A percentile compares a stretch with the other conserved stretches of the same genome.
Evolutionary conservation across 2,888 invertebrate genomes (phyloP).

Genomic region (Hypomecis atomaria): DNA sequence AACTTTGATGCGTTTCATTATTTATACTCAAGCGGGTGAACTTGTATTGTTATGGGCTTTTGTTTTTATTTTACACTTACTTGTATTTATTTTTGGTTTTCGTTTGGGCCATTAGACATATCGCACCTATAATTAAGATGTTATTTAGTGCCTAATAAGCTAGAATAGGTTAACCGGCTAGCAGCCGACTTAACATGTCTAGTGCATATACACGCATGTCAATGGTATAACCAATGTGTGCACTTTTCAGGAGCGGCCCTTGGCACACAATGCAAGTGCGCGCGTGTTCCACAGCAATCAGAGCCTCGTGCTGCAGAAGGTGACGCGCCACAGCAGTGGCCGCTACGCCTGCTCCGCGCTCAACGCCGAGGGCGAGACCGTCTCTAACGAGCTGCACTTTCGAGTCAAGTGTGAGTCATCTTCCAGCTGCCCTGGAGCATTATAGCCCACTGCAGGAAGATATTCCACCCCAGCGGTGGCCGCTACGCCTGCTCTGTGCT

Average conservation of each 20-base stretch:
- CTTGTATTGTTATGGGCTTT: background rate
- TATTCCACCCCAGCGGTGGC: conserved; percentile 93
- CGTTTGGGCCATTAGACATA: too few relatives aligned
- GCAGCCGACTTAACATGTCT: background rate
- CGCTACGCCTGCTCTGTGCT: conserved; percentile 95
- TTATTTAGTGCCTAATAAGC: too few relatives aligned
- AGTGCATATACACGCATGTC: background rate
- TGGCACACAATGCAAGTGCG: conserved; percentile 94
- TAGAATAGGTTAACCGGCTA: too few relatives aligned
- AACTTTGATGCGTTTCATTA: conserved; percentile 11
- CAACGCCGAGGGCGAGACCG: conserved; percentile 94
- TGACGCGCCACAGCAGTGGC: conserved; percentile 93
- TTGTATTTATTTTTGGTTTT: background rate
- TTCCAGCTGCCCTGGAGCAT: background rate
- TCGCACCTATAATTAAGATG: too few relatives aligned
- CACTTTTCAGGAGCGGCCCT: conserved; percentile 86
- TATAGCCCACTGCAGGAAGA: too few relatives aligned
- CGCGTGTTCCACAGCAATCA: conserved; percentile 96
- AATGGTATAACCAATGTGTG: background rate
- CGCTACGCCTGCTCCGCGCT: conserved; percentile 95
- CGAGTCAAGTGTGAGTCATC: conserved; percentile 92
- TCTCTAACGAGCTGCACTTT: conserved; percentile 93
- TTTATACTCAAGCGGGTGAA: conserved; percentile 1
- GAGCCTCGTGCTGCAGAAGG: conserved; percentile 95
- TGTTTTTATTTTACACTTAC: background rate